A percentile compares a stretch with the other conserved stretches of the same genome.
These are phyloP conservation scores for Sebastes trivittatus DNA, from an alignment of 2,797 vertebrate genomes.

Conservation along the genomic window DNA sequence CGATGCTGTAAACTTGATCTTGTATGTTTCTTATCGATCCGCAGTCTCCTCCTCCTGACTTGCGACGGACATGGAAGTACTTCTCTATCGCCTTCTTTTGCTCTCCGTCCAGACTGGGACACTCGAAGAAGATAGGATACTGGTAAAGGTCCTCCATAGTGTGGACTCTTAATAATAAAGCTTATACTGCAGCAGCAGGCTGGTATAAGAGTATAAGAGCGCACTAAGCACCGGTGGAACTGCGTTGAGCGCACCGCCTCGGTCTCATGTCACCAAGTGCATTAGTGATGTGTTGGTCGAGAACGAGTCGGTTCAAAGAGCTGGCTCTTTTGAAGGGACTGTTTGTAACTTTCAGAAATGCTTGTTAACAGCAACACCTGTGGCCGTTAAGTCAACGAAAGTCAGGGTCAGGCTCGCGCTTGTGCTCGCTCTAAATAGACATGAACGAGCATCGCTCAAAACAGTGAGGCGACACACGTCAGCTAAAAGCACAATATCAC, in stretches of 20 bases:
- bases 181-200: too few species aligned
- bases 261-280: background rate
- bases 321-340: too few species aligned
- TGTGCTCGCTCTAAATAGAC: too few species aligned
- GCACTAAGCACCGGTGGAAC: background rate
- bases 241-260: background rate
- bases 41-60: slow-evolving; percentile 71
- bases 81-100: slow-evolving; percentile 30
- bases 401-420: too few species aligned
- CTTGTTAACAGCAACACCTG: too few species aligned
- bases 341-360: too few species aligned
- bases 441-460: too few species aligned
- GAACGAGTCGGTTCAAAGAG: too few species aligned
- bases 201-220: background rate
- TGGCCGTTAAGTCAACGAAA: too few species aligned
- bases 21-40: background rate
- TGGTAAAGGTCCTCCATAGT: slow-evolving; percentile 35
- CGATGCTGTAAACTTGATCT: slow-evolving; percentile 33
- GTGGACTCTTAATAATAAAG: rapidly evolving
- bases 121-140: slow-evolving; percentile 54
- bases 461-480: too few species aligned
- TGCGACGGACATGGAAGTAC: slow-evolving; percentile 55
- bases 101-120: slow-evolving; percentile 4
- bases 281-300: too few species aligned
- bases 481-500: too few species aligned